Evolutionary conservation across 2,113 vertebrate species (phyloP), one percentile per base, ranked within the genome.

Genomic region (Noctilio leporinus): DNA sequence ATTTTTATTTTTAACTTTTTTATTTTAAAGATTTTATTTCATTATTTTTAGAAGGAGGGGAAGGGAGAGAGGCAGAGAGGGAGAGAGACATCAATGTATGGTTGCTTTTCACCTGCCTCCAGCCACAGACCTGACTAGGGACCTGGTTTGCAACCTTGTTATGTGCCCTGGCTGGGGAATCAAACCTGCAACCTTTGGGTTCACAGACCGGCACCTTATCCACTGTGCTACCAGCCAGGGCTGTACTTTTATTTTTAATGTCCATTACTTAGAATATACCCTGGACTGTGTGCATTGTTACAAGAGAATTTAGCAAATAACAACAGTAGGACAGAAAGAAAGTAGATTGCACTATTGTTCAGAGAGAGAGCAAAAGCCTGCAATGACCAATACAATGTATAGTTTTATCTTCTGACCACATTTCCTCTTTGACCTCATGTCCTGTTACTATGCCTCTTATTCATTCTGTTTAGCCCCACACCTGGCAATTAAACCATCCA

Each of bases 1-100:
- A n/a, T n/a, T n/a, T 72, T 86, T n/a, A 65, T 59, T 82, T 75
- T 40, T 83, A 26, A 77, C n/a, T n/a, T n/a, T n/a, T n/a, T n/a
- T n/a, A n/a, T n/a, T n/a, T n/a, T n/a, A n/a, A n/a, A n/a, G n/a
- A n/a, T n/a, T n/a, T n/a, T n/a, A n/a, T n/a, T n/a, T n/a, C n/a
- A n/a, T n/a, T n/a, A n/a, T n/a, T n/a, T n/a, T n/a, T n/a, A n/a
- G n/a, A n/a, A n/a, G n/a, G n/a, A n/a, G n/a, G n/a, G n/a, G n/a
- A n/a, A n/a, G n/a, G n/a, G n/a, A n/a, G n/a, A n/a, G n/a, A n/a
- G n/a, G n/a, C n/a, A n/a, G n/a, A n/a, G n/a, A n/a, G n/a, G n/a
- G n/a, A n/a, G n/a, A n/a, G n/a, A n/a, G n/a, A n/a, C n/a, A n/a
- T n/a, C n/a, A n/a, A n/a, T n/a, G n/a, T n/a, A n/a, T n/a, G n/a